These are phyloP conservation scores for Volucella zonaria DNA, from an alignment of 2,888 invertebrate genomes.

Conservation along the genomic window DNA sequence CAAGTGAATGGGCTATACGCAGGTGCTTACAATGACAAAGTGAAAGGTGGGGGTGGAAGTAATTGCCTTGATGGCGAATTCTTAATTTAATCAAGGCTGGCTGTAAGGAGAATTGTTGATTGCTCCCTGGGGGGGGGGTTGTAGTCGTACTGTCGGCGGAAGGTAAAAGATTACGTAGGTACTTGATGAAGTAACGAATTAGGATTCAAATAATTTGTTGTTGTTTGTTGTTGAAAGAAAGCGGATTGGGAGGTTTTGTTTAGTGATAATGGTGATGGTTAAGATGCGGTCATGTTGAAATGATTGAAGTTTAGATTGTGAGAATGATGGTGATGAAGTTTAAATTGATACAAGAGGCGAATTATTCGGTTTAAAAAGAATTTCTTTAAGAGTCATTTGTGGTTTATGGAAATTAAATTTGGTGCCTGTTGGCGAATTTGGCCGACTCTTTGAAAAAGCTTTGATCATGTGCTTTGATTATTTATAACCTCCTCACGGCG, in stretches of 20 bases:
- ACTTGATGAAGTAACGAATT: slow-evolving; percentile 32
- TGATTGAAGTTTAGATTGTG: slow-evolving; percentile 11
- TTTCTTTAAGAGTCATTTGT: too few relatives aligned
- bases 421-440: too few relatives aligned
- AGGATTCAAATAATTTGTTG: slow-evolving; percentile 57
- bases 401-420: too few relatives aligned
- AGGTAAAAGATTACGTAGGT: slow-evolving; percentile 42
- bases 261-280: slow-evolving; percentile 48
- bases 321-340: not conserved
- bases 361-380: too few relatives aligned
- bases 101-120: slow-evolving; percentile 66
- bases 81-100: slow-evolving; percentile 71
- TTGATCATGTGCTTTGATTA: too few relatives aligned
- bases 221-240: slow-evolving; percentile 41
- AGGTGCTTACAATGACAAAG: slow-evolving; percentile 50
- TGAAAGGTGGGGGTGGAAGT: slow-evolving; percentile 11
- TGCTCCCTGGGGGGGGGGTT: slow-evolving; percentile 68
- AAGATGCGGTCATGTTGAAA: slow-evolving; percentile 8
- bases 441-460: too few relatives aligned
- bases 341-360: not conserved
- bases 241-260: slow-evolving; percentile 13
- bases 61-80: slow-evolving; percentile 68
- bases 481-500: too few relatives aligned
- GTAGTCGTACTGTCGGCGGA: slow-evolving; percentile 20
- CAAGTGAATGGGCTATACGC: slow-evolving; percentile 60